A percentile compares a stretch with the other conserved stretches of the same genome.
Conservation (phyloP, 2,888 invertebrate genomes). For the Lycophotia porphyrea region DNA sequence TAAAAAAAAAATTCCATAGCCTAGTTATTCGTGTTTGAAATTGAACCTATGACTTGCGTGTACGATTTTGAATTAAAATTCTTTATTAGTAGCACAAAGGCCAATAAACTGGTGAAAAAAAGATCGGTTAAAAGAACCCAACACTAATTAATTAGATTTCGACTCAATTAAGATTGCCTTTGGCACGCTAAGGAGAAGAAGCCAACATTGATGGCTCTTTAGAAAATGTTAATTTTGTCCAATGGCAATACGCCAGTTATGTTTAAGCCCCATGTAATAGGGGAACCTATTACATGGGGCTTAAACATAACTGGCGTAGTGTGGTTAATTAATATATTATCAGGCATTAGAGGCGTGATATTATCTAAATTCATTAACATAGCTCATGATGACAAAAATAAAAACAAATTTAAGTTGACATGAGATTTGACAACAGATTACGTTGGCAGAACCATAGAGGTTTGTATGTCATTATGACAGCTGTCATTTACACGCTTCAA, state of each 20-base stretch:
- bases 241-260: not conserved
- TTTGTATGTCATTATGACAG: not conserved
- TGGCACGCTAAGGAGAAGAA: not conserved
- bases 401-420: not conserved
- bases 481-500: constrained; percentile 21
- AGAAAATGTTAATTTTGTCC: not conserved
- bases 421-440: not conserved
- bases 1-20: no score
- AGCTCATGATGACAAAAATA: not conserved
- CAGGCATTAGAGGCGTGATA: not conserved
- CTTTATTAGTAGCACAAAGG: constrained; percentile 1
- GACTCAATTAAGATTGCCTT: not conserved
- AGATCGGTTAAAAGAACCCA: no score
- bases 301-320: not conserved
- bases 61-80: constrained; percentile 15
- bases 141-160: not conserved
- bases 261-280: no score
- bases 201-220: not conserved
- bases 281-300: not conserved
- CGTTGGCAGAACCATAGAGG: not conserved
- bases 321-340: no score
- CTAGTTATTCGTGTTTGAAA: no score
- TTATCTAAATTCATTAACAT: not conserved
- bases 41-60: constrained; percentile 12
- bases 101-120: not conserved